phyloP scores from a whole-genome alignment of 2,888 invertebrate genomes.

The Calameuta filiformis region DNA sequence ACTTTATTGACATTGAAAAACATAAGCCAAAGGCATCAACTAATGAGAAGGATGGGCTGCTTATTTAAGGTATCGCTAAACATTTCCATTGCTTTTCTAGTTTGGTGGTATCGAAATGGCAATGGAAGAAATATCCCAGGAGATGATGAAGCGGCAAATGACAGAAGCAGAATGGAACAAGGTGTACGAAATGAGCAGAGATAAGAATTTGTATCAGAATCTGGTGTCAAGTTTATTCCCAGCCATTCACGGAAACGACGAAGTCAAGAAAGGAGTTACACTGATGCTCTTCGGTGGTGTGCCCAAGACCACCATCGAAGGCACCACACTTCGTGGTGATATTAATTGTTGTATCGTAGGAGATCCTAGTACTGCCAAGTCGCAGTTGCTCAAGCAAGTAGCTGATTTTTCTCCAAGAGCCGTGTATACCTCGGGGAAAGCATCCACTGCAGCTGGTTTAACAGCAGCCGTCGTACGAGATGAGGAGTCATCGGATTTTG shows the following conservation, averaged over 20 bases:
- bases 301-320: slow-evolving; percentile 91
- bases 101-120: slow-evolving; percentile 88
- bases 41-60: not conserved
- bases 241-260: slow-evolving; percentile 95
- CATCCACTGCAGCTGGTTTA: slow-evolving; percentile 96
- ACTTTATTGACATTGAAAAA: too few relatives aligned
- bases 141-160: slow-evolving; percentile 94
- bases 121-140: slow-evolving; percentile 90
- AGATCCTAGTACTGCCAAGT: slow-evolving; percentile 98
- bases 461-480: slow-evolving; percentile 99
- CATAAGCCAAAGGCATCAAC: not conserved
- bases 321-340: slow-evolving; percentile 93
- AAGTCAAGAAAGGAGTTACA: slow-evolving; percentile 91
- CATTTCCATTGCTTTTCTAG: slow-evolving; percentile 47
- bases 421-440: slow-evolving; percentile 98
- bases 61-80: not conserved
- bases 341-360: slow-evolving; percentile 98
- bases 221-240: slow-evolving; percentile 93
- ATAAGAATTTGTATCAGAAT: slow-evolving; percentile 90
- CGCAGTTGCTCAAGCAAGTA: slow-evolving; percentile 94
- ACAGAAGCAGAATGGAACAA: slow-evolving; percentile 94
- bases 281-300: slow-evolving; percentile 98
- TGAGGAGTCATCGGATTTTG: slow-evolving; percentile 98
- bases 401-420: slow-evolving; percentile 95
- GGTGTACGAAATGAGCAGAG: slow-evolving; percentile 97